Percentiles rank a stretch among this genome's conserved stretches.
Conservation (phyloP, 2,888 invertebrate species). For the Spodoptera littoralis region DNA sequence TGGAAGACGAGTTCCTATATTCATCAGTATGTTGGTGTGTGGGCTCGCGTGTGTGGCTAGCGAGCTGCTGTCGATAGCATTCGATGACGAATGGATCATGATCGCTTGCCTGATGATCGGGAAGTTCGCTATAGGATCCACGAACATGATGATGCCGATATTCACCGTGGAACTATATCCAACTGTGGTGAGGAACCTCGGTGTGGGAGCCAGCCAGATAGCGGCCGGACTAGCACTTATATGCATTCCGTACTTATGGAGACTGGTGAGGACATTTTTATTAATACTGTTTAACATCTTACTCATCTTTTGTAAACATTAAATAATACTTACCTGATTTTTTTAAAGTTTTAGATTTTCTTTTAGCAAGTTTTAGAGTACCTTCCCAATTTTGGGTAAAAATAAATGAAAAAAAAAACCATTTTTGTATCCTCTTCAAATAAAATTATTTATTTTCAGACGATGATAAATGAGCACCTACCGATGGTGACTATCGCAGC, state of each 20-base stretch:
- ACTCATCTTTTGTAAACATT: too few relatives aligned
- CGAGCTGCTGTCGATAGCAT: constrained; percentile 86
- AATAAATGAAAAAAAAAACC: too few relatives aligned
- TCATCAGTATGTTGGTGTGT: constrained; percentile 91
- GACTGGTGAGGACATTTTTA: constrained; percentile 88
- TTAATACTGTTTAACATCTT: background rate
- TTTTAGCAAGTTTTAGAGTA: too few relatives aligned
- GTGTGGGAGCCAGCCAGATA: constrained; percentile 93
- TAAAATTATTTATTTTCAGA: constrained; percentile 80
- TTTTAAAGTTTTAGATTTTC: too few relatives aligned
- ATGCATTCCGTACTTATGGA: constrained; percentile 93
- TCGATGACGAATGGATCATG: constrained; percentile 90
- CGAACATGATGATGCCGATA: constrained; percentile 94
- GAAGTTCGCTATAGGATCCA: constrained; percentile 93
- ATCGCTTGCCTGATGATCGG: constrained; percentile 93
- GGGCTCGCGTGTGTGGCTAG: constrained; percentile 92
- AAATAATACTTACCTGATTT: too few relatives aligned
- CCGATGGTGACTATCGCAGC: constrained; percentile 92
- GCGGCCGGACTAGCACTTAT: constrained; percentile 93
- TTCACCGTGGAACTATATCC: constrained; percentile 93
- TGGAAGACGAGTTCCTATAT: constrained; percentile 92
- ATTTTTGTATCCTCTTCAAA: too few relatives aligned
- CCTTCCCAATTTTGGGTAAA: too few relatives aligned
- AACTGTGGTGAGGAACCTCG: constrained; percentile 91
- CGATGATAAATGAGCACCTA: constrained; percentile 90